A percentile compares a stretch with the other conserved stretches of the same genome.
Conservation (phyloP, 2,888 invertebrate species). For the Heliconius ismenius region DNA sequence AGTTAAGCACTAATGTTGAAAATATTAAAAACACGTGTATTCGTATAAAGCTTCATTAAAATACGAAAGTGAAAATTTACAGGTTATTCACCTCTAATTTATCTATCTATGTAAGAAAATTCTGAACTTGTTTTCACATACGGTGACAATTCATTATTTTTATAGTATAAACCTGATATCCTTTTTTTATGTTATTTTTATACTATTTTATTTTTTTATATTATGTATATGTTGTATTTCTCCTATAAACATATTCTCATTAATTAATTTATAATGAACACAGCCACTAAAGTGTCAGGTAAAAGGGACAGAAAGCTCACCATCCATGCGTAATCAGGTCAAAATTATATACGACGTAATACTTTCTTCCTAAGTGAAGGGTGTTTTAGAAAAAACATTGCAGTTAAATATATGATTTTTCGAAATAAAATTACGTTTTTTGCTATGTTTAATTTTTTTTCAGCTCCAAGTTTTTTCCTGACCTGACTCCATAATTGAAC, state of each 20-base stretch:
- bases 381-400: constrained; percentile 2
- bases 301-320: constrained; percentile 12
- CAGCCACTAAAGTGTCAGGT: constrained; percentile 2
- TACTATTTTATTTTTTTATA: background rate
- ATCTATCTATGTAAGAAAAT: background rate
- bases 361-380: background rate
- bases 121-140: background rate
- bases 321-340: constrained; percentile 23
- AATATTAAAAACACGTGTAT: background rate
- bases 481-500: too few species aligned
- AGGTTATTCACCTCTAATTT: background rate
- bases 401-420: too few species aligned
- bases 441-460: background rate
- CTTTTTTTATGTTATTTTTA: background rate
- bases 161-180: too few species aligned
- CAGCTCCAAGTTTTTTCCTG: too few species aligned
- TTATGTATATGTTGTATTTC: background rate
- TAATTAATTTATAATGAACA: constrained; percentile 19
- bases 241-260: background rate
- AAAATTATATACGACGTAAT: constrained; percentile 11
- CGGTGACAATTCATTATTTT: background rate
- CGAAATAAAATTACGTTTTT: background rate
- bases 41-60: background rate
- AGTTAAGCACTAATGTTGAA: background rate
- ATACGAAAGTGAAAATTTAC: background rate